Evolutionary conservation across 2,888 invertebrate genomes (phyloP), one percentile per base, ranked within the genome.

Genomic region (Lasius fuliginosus): DNA sequence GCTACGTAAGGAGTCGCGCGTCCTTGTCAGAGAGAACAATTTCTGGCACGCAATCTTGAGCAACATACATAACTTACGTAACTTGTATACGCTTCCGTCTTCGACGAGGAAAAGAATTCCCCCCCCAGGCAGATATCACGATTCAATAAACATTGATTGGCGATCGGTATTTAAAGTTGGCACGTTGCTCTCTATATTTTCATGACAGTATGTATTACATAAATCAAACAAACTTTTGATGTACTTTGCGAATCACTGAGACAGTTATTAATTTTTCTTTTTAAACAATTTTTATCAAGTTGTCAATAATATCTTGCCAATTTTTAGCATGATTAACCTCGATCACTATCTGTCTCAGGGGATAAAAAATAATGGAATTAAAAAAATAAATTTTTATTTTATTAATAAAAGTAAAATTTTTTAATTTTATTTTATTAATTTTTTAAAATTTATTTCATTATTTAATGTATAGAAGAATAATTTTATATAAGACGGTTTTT

Each of bases 1-100:
- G 15, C 15, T 46, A 46, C 46, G 46, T 46, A 49, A 8, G 87
- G 87, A 83, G 30, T 86, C 90, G 49, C 49, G 49, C 49, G 92
- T 92, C 92, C 92, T 92, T 92, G 90, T 88, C 82, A 85, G 76
- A 87, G 89, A 83, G 90, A 90, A 88, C 88, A 91, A 83, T 87
- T 75, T 87, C 83, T 86, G 90, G 83, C 93, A 93, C 93, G 93
- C 93, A 91, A 93, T 83, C 91, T 85, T 77, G 82, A 65, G 83
- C 75, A 82, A 75, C 85, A 56, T 88, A 90, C 89, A 87, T 90
- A 88, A 90, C 85, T 93, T 36, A 36, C 36, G 36, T 36, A 5
- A 36, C 4, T 36, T 36, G 5, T 87, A 92, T 92, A 92, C 92
- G 93, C 90, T 89, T 90, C 79, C 85, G 84, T 81, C 73, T 91